A percentile compares a stretch with the other conserved stretches of the same genome.
phyloP scores from a whole-genome alignment of 2,797 vertebrate species.

The Fringilla coelebs region DNA sequence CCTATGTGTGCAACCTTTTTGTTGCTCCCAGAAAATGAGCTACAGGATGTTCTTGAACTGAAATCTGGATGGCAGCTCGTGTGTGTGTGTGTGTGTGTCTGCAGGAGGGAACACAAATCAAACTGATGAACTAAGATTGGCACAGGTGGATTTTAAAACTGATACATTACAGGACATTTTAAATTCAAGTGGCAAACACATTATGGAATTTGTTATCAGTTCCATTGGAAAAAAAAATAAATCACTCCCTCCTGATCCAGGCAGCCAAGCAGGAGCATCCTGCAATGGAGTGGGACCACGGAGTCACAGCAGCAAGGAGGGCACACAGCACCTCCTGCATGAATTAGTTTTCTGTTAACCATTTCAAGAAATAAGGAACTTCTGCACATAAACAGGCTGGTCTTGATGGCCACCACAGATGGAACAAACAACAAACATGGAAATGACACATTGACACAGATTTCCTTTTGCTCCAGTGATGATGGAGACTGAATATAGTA shows the following conservation, averaged over 20 bases:
- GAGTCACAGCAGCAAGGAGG: neutral
- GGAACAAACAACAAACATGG: neutral
- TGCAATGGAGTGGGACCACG: accelerated
- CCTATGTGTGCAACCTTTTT: neutral
- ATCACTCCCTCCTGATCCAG: neutral
- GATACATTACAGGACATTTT: neutral
- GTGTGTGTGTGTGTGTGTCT: neutral
- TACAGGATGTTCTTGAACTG: neutral
- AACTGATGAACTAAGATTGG: neutral
- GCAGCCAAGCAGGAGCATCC: neutral
- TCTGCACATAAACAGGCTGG: neutral
- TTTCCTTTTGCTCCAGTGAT: neutral
- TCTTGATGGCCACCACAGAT: neutral
- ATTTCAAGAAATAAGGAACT: neutral
- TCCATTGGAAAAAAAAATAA: neutral
- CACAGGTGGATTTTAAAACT: neutral
- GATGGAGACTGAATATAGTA: neutral
- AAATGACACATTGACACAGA: neutral
- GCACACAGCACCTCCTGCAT: neutral
- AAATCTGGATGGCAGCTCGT: neutral
- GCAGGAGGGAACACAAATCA: neutral
- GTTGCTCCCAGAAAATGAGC: neutral
- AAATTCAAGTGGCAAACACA: neutral
- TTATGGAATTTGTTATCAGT: neutral
- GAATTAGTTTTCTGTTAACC: neutral